These are phyloP conservation scores for Drosophila dunni DNA, from an alignment of 1,140 invertebrate species.

Conservation along the genomic window DNA sequence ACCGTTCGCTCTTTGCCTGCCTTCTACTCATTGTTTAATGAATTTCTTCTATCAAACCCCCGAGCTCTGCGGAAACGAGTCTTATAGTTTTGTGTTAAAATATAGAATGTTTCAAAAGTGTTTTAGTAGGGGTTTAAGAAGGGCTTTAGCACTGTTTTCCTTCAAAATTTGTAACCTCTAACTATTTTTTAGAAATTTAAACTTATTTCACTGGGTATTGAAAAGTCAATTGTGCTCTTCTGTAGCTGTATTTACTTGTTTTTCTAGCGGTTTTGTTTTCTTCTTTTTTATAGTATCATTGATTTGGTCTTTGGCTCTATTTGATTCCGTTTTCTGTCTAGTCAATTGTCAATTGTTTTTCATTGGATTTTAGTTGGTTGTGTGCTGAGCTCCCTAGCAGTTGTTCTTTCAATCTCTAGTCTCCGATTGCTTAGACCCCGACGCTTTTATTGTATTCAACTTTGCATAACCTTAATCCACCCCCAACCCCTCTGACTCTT, in stretches of 20 bases:
- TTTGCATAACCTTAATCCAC: conserved; percentile 59
- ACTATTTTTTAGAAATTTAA: no score
- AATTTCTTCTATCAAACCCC: conserved; percentile 36
- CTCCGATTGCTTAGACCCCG: conserved; percentile 8
- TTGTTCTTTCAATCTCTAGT: conserved; percentile 16
- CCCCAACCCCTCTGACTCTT: not conserved
- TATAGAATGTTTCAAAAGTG: no score
- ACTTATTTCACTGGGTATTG: no score
- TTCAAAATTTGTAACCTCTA: no score
- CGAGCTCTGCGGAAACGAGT: no score
- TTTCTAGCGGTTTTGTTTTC: conserved; percentile 32
- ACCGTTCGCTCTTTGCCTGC: no score
- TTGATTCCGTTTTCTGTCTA: conserved; percentile 24
- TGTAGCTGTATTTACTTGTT: no score
- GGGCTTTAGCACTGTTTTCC: no score
- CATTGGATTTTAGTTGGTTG: conserved; percentile 29
- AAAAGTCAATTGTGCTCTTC: no score
- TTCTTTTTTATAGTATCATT: conserved; percentile 41
- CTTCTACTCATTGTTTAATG: conserved; percentile 17
- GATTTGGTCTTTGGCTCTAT: conserved; percentile 26
- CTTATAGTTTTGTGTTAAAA: no score
- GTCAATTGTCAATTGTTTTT: conserved; percentile 51
- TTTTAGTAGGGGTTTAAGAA: no score
- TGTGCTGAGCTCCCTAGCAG: not conserved
- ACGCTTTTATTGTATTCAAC: conserved; percentile 31